These are phyloP conservation scores for Tachysurus fulvidraco DNA, from an alignment of 2,113 vertebrate genomes.

Conservation along the genomic window DNA sequence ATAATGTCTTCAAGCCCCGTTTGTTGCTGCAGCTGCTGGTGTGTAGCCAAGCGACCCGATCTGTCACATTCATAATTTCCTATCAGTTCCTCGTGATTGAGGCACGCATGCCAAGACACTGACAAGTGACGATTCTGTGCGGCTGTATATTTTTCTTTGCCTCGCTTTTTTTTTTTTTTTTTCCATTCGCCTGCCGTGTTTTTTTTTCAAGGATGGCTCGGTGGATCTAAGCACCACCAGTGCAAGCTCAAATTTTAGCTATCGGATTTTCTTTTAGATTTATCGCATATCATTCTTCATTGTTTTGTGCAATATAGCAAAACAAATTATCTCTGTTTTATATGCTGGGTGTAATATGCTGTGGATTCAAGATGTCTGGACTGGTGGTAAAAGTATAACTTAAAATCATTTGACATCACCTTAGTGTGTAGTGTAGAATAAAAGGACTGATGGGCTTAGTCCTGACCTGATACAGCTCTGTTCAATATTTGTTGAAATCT, in stretches of 20 bases:
- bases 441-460: too few relatives aligned
- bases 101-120: background rate
- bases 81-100: constrained; percentile 20
- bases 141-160: background rate
- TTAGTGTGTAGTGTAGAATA: background rate
- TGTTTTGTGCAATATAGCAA: background rate
- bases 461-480: background rate
- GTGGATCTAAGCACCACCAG: background rate
- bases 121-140: background rate
- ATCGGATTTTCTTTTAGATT: background rate
- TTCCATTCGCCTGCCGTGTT: background rate
- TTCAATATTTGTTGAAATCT: background rate
- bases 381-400: background rate
- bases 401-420: background rate
- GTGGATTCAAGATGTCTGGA: background rate
- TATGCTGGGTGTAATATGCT: background rate
- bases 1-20: too few relatives aligned
- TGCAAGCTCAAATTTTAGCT: background rate
- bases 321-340: background rate
- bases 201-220: background rate
- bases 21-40: background rate
- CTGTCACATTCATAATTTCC: constrained; percentile 17
- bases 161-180: background rate
- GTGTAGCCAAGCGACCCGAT: constrained; percentile 1
- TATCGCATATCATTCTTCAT: background rate